Conservation (phyloP, 2,797 vertebrate species). For the Pelochelys cantorii region DNA sequence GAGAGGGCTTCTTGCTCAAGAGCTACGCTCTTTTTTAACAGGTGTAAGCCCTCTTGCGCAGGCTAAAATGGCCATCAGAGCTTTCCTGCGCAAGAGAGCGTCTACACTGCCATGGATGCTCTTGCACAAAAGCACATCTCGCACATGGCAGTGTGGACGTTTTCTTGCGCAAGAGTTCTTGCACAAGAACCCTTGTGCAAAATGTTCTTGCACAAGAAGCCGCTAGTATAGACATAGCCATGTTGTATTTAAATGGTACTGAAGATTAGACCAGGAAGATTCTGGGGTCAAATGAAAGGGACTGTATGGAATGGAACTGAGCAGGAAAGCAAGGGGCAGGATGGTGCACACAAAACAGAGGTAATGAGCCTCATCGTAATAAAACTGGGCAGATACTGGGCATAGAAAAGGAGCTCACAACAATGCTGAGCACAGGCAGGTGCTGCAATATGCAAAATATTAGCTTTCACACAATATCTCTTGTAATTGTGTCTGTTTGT, state of each 20-base stretch:
- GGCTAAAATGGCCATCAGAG: no score
- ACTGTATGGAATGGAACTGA: not conserved
- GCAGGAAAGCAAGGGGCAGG: not conserved
- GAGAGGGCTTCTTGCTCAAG: no score
- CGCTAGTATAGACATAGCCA: no score
- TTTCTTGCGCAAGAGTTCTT: no score
- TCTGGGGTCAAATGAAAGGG: not conserved
- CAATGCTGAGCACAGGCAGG: not conserved
- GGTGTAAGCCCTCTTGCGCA: no score
- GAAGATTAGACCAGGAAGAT: not conserved
- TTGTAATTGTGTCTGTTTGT: not conserved
- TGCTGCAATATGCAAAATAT: not conserved
- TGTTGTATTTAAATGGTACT: not conserved
- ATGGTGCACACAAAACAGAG: not conserved
- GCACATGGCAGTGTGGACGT: no score
- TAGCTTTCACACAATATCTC: accelerated
- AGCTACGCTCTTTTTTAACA: no score
- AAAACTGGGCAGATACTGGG: not conserved
- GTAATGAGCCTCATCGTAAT: accelerated
- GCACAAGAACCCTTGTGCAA: no score
- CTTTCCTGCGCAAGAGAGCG: no score
- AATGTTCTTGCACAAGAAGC: no score
- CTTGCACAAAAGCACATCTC: no score
- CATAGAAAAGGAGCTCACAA: not conserved
- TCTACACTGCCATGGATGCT: no score